Percentiles rank a stretch among this genome's conserved stretches.
Conservation (phyloP, 2,888 invertebrate genomes). For the Rhamphomyia laevipes region DNA sequence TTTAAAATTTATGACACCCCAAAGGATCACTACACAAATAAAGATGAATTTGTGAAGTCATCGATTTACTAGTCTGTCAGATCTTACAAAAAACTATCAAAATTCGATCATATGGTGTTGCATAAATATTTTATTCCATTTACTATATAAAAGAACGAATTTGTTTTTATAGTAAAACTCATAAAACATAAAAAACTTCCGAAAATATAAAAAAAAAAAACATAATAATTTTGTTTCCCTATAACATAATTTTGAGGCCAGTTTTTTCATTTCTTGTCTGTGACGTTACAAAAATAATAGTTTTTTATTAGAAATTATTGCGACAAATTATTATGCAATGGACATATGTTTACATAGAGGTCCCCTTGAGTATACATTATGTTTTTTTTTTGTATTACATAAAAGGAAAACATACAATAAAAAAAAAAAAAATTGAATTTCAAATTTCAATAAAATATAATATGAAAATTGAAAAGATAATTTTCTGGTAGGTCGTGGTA, state of each 20-base stretch:
- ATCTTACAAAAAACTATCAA: too few species aligned
- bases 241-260: background rate
- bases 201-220: background rate
- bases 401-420: too few species aligned
- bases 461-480: too few species aligned
- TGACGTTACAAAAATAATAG: too few species aligned
- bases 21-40: background rate
- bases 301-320: background rate
- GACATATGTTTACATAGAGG: constrained; percentile 12
- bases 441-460: too few species aligned
- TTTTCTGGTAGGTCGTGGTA: too few species aligned
- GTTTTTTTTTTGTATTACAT: background rate
- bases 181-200: background rate
- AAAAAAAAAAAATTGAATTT: too few species aligned
- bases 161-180: background rate
- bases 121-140: too few species aligned
- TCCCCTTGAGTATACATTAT: constrained; percentile 1
- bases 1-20: constrained; percentile 1
- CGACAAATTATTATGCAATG: constrained; percentile 3
- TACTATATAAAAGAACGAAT: background rate
- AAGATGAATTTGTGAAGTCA: background rate
- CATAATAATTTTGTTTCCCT: background rate
- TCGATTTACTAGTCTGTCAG: background rate
- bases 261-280: background rate
- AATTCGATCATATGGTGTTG: constrained; percentile 1